Conservation (phyloP, 2,888 invertebrate genomes). For the Tubulanus polymorphus region DNA sequence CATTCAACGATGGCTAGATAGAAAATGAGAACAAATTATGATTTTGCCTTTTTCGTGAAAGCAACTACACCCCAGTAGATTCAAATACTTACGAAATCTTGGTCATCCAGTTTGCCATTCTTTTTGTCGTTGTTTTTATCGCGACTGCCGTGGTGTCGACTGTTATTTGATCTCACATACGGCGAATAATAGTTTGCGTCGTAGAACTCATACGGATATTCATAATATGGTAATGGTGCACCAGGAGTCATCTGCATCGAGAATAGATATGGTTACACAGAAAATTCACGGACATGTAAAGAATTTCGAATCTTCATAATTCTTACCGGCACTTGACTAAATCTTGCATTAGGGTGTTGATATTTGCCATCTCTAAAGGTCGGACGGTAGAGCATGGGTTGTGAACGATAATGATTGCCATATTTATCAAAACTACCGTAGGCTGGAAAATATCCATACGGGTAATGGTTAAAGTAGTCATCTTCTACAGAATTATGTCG, state of each 20-base stretch:
- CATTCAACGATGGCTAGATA: conserved; percentile 26
- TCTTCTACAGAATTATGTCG: conserved; percentile 47
- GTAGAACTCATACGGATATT: conserved; percentile 36
- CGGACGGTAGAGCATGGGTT: conserved; percentile 35
- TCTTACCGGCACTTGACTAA: conserved; percentile 30
- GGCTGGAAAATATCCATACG: conserved; percentile 27
- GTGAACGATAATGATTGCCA: conserved; percentile 40
- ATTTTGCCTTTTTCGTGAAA: background rate
- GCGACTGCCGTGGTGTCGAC: too few relatives aligned
- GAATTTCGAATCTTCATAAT: background rate
- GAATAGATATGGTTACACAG: background rate
- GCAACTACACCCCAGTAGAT: background rate
- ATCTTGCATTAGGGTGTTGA: conserved; percentile 36
- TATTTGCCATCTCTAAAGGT: conserved; percentile 36
- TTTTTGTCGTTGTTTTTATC: conserved; percentile 25
- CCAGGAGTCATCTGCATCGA: conserved; percentile 28
- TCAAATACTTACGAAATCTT: conserved; percentile 32
- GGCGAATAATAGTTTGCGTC: conserved; percentile 21
- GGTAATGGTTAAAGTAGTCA: conserved; percentile 32
- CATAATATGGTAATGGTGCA: conserved; percentile 27
- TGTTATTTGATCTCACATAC: background rate
- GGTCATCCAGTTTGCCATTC: conserved; percentile 24
- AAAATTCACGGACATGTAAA: background rate
- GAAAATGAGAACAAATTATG: background rate
- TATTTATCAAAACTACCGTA: conserved; percentile 32